These are phyloP conservation scores for Papio anubis DNA, from an alignment of 2,113 vertebrate genomes.

Conservation along the genomic window DNA sequence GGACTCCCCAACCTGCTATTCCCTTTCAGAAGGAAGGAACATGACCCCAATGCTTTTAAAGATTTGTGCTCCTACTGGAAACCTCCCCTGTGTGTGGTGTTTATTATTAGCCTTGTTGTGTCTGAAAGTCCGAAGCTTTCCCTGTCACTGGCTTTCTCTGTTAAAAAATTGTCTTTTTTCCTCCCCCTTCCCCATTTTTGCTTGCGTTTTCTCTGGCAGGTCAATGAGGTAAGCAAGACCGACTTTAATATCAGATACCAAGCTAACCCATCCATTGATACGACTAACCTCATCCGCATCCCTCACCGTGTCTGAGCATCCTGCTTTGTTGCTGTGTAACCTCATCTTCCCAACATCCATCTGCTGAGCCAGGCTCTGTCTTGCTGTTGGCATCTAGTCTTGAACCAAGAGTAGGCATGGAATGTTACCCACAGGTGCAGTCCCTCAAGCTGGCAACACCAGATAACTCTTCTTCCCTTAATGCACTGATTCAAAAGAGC, in stretches of 20 bases:
- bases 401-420: slow-evolving; percentile 71
- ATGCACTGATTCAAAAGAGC: slow-evolving; percentile 63
- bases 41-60: not conserved
- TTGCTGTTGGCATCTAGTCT: slow-evolving; percentile 69
- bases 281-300: slow-evolving; percentile 83
- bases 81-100: slow-evolving; percentile 61
- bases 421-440: slow-evolving; percentile 61
- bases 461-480: slow-evolving; percentile 78
- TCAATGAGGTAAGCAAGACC: slow-evolving; percentile 97
- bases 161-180: slow-evolving; percentile 89
- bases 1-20: fast-evolving
- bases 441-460: slow-evolving; percentile 62
- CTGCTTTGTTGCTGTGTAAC: slow-evolving; percentile 63
- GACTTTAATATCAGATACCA: slow-evolving; percentile 80
- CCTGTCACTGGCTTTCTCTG: slow-evolving; percentile 84
- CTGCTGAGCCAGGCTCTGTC: slow-evolving; percentile 73
- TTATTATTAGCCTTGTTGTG: slow-evolving; percentile 68
- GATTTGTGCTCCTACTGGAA: not conserved
- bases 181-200: slow-evolving; percentile 85
- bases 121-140: slow-evolving; percentile 83
- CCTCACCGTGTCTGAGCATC: slow-evolving; percentile 75
- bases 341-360: slow-evolving; percentile 7
- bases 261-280: slow-evolving; percentile 85
- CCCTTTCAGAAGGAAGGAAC: not conserved
- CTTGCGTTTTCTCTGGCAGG: slow-evolving; percentile 94